Conservation (phyloP, 2,113 vertebrate species). For the Pseudonaja textilis region DNA sequence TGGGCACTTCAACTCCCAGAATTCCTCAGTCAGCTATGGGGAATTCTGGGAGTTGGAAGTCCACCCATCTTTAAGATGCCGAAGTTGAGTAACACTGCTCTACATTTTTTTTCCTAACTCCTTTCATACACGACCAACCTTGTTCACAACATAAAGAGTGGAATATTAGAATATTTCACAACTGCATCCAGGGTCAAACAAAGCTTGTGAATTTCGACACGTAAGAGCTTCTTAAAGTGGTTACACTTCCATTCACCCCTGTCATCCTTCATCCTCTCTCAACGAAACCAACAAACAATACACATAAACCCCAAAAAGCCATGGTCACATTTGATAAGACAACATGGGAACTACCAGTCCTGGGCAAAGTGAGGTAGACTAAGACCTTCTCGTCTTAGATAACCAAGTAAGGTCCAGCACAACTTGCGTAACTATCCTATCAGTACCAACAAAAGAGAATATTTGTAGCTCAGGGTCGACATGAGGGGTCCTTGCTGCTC, state of each 20-base stretch:
- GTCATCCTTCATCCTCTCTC: neutral
- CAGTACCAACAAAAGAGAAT: no score
- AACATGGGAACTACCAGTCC: neutral
- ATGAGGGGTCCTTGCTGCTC: no score
- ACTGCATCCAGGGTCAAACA: constrained; percentile 5
- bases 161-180: neutral
- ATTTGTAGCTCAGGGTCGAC: no score
- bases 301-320: neutral
- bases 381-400: neutral
- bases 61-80: no score
- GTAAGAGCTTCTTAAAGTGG: constrained; percentile 36
- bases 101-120: neutral
- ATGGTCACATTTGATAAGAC: neutral
- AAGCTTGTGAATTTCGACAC: constrained; percentile 5
- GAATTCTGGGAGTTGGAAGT: no score
- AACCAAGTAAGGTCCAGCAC: neutral
- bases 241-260: constrained; percentile 17
- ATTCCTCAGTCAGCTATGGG: no score
- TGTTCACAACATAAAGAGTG: neutral
- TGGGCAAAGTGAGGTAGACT: neutral
- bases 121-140: neutral
- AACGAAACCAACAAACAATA: neutral
- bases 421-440: neutral
- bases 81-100: no score
- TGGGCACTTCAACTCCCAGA: no score